A percentile compares a stretch with the other conserved stretches of the same genome.
phyloP scores from a whole-genome alignment of 2,888 invertebrate genomes.

The Caenorhabditis sp. region DNA sequence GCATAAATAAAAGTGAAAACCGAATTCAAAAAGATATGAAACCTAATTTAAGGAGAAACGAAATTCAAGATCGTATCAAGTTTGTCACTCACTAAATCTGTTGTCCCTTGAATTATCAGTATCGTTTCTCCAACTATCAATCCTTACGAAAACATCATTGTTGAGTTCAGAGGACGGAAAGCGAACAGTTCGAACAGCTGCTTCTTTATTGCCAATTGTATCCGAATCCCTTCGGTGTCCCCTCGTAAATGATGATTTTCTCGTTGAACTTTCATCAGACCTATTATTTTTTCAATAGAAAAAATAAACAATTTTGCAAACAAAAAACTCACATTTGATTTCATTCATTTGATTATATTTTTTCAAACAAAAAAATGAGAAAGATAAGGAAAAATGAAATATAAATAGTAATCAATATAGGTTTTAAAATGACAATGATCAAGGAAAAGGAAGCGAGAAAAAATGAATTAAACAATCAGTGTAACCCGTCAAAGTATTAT shows the following conservation, averaged over 20 bases:
- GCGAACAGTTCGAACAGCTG: constrained; percentile 24
- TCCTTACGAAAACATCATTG: constrained; percentile 29
- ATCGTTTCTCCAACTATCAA: constrained; percentile 33
- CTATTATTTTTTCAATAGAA: neutral
- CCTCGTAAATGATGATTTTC: constrained; percentile 13
- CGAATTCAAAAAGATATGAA: too few relatives aligned
- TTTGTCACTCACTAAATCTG: constrained; percentile 11
- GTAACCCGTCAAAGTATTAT: neutral
- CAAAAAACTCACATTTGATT: neutral
- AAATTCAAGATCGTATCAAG: too few relatives aligned
- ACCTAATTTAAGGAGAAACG: too few relatives aligned
- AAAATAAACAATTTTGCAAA: neutral
- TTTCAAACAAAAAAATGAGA: neutral
- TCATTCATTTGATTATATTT: neutral
- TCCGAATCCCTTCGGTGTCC: constrained; percentile 27
- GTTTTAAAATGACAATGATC: neutral
- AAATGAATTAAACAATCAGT: neutral
- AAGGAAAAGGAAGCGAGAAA: neutral
- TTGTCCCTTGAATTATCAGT: constrained; percentile 15
- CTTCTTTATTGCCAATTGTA: constrained; percentile 27
- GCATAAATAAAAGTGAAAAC: too few relatives aligned
- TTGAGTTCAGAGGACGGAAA: constrained; percentile 27
- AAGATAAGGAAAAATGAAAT: neutral
- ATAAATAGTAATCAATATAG: neutral
- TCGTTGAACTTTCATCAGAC: neutral